Evolutionary conservation across 1,140 invertebrate species (phyloP), one percentile per base, ranked within the genome.

Genomic region (Anoplophora glabripennis): DNA sequence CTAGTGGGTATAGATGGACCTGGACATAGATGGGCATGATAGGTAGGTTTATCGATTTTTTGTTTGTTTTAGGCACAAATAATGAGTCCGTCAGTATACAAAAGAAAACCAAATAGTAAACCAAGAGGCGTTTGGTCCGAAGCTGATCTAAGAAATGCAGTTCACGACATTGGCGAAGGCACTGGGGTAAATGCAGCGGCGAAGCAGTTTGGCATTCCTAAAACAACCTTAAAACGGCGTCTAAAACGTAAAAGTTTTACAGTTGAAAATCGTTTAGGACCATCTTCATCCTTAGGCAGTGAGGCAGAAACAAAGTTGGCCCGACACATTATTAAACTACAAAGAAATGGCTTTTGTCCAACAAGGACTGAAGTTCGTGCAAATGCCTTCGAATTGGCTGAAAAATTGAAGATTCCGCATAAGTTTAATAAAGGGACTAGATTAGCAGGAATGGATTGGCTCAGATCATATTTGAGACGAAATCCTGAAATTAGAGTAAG

Each of bases 341-440:
- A 55, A 36, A 55, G 36, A 34, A 28, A 17, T 41, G 72, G 69
- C 33, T 73, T 72, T 69, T 58, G 66, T 51, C 59, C 59, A 35
- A 57, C 66, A 11, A 62, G 63, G 59, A 46, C 17, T 40, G 46
- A 53, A 21, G 55, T 69, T 11, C 45, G 66, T 38, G 36, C 3
- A 37, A 56, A 41, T 45, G 66, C 64, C 35, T 70, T 53, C 49
- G 21, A 67, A 36, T 66, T 68, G 60, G 70, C 74, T 34, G 69
- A 72, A 65, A 66, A 72, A 17, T 40, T 72, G 28, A 59, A 60
- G 35, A 58, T 74, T 8, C 57, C 68, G 9, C 64, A 74, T 36
- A 67, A 60, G n/a, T 75, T 76, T 66, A 63, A 72, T 18, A 65
- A 70, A 40, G 64, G 66, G 61, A 72, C 8, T 33, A 21, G 67